Evolutionary conservation across 2,113 vertebrate genomes (phyloP).

Genomic region (Ageneiosus marmoratus): DNA sequence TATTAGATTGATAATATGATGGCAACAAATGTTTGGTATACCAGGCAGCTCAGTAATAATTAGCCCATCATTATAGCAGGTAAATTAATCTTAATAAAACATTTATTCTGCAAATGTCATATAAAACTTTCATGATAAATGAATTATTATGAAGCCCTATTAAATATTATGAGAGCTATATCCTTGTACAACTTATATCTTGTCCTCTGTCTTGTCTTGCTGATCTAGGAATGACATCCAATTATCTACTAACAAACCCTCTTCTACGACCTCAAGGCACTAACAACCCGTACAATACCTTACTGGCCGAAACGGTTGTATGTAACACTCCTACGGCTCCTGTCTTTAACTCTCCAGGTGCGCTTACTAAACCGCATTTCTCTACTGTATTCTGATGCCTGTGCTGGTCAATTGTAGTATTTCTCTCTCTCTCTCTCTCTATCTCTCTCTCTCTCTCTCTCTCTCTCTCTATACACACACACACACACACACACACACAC

Average conservation of each 20-base stretch:
- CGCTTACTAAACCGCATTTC: conserved; percentile 80
- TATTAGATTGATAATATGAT: neutral
- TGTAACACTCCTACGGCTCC: conserved; percentile 98
- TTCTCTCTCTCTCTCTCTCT: conserved; percentile 44
- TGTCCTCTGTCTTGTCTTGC: conserved; percentile 86
- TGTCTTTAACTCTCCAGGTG: conserved; percentile 99
- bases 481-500: too few species aligned
- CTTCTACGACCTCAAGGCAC: conserved; percentile 99
- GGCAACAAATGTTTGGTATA: neutral
- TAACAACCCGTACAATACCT: conserved; percentile 99
- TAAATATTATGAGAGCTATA: neutral
- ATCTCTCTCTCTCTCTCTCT: neutral
- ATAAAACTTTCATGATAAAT: neutral
- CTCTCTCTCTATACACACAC: neutral
- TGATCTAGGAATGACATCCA: conserved; percentile 99
- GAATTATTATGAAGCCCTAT: neutral
- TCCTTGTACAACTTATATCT: conserved; percentile 71
- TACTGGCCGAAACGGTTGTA: conserved; percentile 99
- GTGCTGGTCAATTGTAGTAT: conserved; percentile 57
- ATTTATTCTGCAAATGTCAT: neutral
- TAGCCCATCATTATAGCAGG: neutral
- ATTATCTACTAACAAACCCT: conserved; percentile 99
- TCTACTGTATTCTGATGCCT: conserved; percentile 33
- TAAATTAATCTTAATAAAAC: neutral
- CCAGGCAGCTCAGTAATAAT: neutral